These are phyloP conservation scores for Gobius niger DNA, from an alignment of 2,113 vertebrate genomes.

Conservation along the genomic window DNA sequence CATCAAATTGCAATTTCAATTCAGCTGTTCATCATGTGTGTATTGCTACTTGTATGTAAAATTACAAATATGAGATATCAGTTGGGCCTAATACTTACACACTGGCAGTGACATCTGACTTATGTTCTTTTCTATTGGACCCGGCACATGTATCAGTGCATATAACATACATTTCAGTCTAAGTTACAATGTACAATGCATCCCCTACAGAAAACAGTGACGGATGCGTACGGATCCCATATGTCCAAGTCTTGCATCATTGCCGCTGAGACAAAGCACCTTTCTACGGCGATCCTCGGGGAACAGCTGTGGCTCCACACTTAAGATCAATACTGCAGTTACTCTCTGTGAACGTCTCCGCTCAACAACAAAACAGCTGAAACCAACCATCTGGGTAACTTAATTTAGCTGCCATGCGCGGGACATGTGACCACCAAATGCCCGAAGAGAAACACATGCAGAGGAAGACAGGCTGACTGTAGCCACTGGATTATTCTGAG, in stretches of 20 bases:
- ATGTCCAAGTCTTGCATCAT: not conserved
- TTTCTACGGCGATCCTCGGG: not conserved
- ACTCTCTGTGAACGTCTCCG: conserved; percentile 7
- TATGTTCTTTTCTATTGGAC: too few relatives aligned
- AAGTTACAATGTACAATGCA: not conserved
- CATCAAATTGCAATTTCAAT: too few relatives aligned
- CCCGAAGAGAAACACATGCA: conserved; percentile 25
- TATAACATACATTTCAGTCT: too few relatives aligned
- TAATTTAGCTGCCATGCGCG: conserved; percentile 30
- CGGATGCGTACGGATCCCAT: not conserved
- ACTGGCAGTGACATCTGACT: too few relatives aligned
- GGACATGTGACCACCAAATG: conserved; percentile 38
- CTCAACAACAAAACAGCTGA: conserved; percentile 30
- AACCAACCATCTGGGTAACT: conserved; percentile 31
- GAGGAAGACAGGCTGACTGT: not conserved
- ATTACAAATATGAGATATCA: too few relatives aligned
- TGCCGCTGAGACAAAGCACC: conserved; percentile 6
- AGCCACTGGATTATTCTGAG: not conserved
- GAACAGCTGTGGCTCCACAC: conserved; percentile 3
- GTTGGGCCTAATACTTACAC: too few relatives aligned
- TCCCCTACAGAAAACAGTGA: not conserved
- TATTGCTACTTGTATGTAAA: too few relatives aligned
- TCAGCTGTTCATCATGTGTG: too few relatives aligned
- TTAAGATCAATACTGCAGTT: conserved; percentile 27
- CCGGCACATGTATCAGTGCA: too few relatives aligned